Percentiles rank a stretch among this genome's conserved stretches.
These are phyloP conservation scores for Metridium senile DNA, from an alignment of 92 coral and sea anemone species.

Conservation along the genomic window DNA sequence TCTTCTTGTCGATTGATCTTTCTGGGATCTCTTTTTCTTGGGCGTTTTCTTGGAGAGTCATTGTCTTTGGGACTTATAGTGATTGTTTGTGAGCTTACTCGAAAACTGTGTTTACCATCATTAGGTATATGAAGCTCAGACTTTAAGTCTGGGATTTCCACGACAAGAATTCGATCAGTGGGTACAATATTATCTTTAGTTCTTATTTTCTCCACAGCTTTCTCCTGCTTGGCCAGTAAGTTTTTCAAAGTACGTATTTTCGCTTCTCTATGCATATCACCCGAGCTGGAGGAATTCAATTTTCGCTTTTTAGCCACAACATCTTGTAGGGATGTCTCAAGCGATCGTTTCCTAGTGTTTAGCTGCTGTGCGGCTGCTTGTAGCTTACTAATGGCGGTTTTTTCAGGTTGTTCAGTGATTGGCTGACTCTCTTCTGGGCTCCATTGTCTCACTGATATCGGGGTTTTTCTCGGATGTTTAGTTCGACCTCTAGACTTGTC, in stretches of 20 bases:
- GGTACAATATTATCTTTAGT: not conserved
- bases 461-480: constrained; percentile 18
- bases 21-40: constrained; percentile 8
- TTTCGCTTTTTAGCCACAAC: not conserved
- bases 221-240: constrained; percentile 9
- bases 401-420: not conserved
- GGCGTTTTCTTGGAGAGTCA: constrained; percentile 3
- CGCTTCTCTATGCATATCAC: not conserved
- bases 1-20: constrained; percentile 9
- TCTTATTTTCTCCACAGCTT: constrained; percentile 22
- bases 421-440: not conserved
- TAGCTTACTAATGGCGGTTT: not conserved
- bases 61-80: not conserved
- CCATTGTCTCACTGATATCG: constrained; percentile 12
- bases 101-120: constrained; percentile 23
- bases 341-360: not conserved
- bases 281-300: not conserved
- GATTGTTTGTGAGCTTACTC: constrained; percentile 5
- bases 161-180: constrained; percentile 16
- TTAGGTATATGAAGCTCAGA: constrained; percentile 8
- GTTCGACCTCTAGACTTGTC: constrained; percentile 1
- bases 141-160: constrained; percentile 28
- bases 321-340: not conserved
- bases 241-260: constrained; percentile 19
- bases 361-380: no score